Evolutionary conservation across 2,888 invertebrate genomes (phyloP).

Genomic region (Chelonus formosanus): DNA sequence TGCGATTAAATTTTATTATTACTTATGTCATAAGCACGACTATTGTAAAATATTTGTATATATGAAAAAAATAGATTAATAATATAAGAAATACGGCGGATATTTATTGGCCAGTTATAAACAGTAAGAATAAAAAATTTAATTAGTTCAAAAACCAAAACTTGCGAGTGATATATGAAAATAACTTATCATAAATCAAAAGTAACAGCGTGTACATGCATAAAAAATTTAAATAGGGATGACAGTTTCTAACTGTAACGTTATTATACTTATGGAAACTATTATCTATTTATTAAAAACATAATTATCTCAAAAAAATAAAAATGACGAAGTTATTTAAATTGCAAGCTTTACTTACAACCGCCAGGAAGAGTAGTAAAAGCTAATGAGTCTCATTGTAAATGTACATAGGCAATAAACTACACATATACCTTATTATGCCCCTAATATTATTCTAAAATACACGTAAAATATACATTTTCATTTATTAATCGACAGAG

Average conservation of each 20-base stretch:
- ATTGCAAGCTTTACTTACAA: constrained; percentile 52
- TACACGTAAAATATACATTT: constrained; percentile 43
- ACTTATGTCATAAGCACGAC: constrained; percentile 49
- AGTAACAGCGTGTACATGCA: no score
- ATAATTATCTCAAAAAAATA: constrained; percentile 49
- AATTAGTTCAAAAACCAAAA: no score
- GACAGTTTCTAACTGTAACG: no score
- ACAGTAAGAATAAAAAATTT: constrained; percentile 44
- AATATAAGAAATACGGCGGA: constrained; percentile 72
- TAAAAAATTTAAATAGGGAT: no score
- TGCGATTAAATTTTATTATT: constrained; percentile 56
- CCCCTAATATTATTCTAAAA: constrained; percentile 50
- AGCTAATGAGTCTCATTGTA: constrained; percentile 41
- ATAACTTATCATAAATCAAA: no score
- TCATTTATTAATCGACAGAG: constrained; percentile 31
- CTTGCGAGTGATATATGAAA: no score
- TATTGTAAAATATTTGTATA: constrained; percentile 38
- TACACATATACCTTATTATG: constrained; percentile 43
- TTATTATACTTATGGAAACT: no score
- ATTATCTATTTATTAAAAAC: constrained; percentile 6
- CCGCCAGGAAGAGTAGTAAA: constrained; percentile 47
- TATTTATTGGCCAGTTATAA: constrained; percentile 76
- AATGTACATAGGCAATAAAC: constrained; percentile 51
- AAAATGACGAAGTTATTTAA: constrained; percentile 46
- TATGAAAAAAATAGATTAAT: constrained; percentile 68